Evolutionary conservation across 2,113 vertebrate genomes (phyloP).

Genomic region (Silurus asotus): DNA sequence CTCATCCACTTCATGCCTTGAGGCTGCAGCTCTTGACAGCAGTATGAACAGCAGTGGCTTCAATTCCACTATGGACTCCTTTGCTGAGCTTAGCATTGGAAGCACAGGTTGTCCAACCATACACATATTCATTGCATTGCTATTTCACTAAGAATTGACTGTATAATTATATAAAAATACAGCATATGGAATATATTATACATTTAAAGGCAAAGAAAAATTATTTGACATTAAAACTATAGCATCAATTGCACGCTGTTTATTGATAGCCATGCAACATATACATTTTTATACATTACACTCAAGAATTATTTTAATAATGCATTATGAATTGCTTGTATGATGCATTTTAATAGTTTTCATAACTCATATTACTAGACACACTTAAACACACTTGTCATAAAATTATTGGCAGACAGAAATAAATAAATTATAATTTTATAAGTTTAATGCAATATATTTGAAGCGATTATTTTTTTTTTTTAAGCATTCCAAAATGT

Average conservation of each 20-base stretch:
- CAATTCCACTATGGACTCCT: constrained; percentile 5
- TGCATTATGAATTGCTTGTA: not conserved
- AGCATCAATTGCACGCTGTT: too few species aligned
- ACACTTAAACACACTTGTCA: not conserved
- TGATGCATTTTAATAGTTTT: not conserved
- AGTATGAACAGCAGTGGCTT: constrained; percentile 41
- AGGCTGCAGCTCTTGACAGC: constrained; percentile 24
- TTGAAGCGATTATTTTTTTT: not conserved
- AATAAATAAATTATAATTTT: not conserved
- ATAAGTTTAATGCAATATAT: not conserved
- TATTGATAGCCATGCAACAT: not conserved
- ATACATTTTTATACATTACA: not conserved
- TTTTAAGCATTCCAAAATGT: too few species aligned
- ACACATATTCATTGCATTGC: not conserved
- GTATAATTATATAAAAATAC: not conserved
- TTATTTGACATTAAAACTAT: not conserved
- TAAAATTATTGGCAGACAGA: not conserved
- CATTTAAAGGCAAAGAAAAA: not conserved
- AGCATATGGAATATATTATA: not conserved
- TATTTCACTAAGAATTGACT: not conserved
- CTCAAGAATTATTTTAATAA: not conserved
- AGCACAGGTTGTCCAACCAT: constrained; percentile 48
- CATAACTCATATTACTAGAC: not conserved
- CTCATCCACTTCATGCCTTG: not conserved
- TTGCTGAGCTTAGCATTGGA: not conserved